Evolutionary conservation across 2,113 vertebrate genomes (phyloP), one percentile per base, ranked within the genome.

Genomic region (Hippolais icterina): DNA sequence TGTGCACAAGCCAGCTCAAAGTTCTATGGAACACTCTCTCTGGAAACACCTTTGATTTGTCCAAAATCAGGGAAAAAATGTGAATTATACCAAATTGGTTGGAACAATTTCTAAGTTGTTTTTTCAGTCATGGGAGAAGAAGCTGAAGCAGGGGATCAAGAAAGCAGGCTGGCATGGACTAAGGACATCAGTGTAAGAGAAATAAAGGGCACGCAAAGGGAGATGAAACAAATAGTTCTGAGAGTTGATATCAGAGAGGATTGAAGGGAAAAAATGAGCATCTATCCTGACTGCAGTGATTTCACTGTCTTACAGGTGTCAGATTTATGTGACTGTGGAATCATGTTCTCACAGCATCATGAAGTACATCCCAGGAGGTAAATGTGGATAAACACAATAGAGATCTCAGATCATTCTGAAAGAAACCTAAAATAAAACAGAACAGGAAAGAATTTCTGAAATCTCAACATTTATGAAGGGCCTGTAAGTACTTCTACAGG

Each of bases 231-330:
- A 64, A 60, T 5, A 71, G 13, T 41, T 9, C 22, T 76, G 61
- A 54, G 56, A 79, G 22, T 33, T 76, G 19, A 20, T 60, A 31
- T 41, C 27, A 33, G n/a, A 82, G 25, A 82, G 10, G 7, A 52
- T 0, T 47, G 24, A 10, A 18, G 21, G 6, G 10, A 6, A 28
- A 41, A 25, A 1, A 25, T 11, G 31, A 68, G 24, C 15, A 17
- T 2, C 1, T 76, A 57, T 68, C 19, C 25, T 57, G 46, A 37
- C 24, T 42, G 28, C n/a, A 87, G 22, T 35, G 3, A 44, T 64
- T 60, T 65, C 17, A 50, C 44, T 37, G 1, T 54, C 31, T 90
- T 71, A 42, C 7, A 69, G 5, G 46, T 27, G 23, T 12, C 42
- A 91, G 53, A 53, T 53, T 82, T 79, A 31, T 61, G 13, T 49